Evolutionary conservation across 2,113 vertebrate species (phyloP), one percentile per base, ranked within the genome.

Genomic region (Candoia aspera): DNA sequence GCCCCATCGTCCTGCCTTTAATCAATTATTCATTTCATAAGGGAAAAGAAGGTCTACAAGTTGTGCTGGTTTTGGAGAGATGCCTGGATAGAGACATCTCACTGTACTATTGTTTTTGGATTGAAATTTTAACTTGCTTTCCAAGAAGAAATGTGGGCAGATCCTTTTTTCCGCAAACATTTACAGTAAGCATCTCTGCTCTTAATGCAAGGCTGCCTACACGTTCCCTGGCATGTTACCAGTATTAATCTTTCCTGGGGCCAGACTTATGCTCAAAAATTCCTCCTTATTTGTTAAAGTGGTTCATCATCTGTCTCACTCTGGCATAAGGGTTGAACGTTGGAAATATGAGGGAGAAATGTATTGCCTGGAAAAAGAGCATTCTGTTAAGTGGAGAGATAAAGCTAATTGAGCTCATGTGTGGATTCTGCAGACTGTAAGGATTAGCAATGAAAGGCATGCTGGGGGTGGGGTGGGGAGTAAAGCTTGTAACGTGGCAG

Each of bases 231-330:
- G 88, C 15, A 2, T 49, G 1, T 87, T 90, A 64, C 92, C 92
- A 93, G 42, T 26, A 21, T 93, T 90, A 73, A 90, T 90, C 64
- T 90, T 90, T 93, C 87, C 57, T 10, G 53, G 37, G 64, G 64
- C 42, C 29, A 42, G 21, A 53, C 2, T 23, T 87, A 88, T 83
- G 86, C n/a, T 42, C 46, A 29, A 57, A 42, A 55, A 68, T 19
- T 58, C 33, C 23, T 24, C 59, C 42, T 29, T 86, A 86, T 87
- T 90, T 64, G 59, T 90, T 92, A 73, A 60, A 79, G 26, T 23
- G 9, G 19, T 59, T 90, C 55, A 60, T 79, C 29, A 54, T 90
- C 53, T 84, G 17, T 84, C 68, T 46, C 87, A 89, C 55, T 84
- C 79, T 37, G 60, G 84, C 92, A 60, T 60, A 29, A 54, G 46